Conservation (phyloP, 30 jellyfish, hydroid and myxozoan species). For the Aurelia sp. region DNA sequence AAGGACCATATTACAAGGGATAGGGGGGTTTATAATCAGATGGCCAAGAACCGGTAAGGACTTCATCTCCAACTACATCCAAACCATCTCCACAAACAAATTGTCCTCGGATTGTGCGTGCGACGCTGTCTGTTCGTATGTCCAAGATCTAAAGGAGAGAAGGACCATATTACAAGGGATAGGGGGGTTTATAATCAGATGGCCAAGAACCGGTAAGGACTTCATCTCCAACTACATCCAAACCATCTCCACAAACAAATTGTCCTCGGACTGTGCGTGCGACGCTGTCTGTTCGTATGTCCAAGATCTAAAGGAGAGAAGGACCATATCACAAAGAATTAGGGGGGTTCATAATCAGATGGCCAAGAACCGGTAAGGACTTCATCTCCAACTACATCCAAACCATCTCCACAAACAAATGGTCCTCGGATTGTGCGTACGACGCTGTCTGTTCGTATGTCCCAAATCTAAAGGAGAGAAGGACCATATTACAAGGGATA, state of each 20-base stretch:
- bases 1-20: neutral
- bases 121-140: slow-evolving; percentile 80
- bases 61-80: slow-evolving; percentile 71
- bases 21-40: slow-evolving; percentile 32
- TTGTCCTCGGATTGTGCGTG: slow-evolving; percentile 87
- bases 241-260: slow-evolving; percentile 92
- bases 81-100: slow-evolving; percentile 94
- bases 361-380: slow-evolving; percentile 96
- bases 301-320: slow-evolving; percentile 88
- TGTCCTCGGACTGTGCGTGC: slow-evolving; percentile 91
- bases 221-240: slow-evolving; percentile 76
- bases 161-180: too few species aligned
- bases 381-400: slow-evolving; percentile 76
- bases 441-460: slow-evolving; percentile 79
- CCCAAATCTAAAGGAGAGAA: slow-evolving; percentile 81
- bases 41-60: slow-evolving; percentile 95
- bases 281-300: slow-evolving; percentile 78
- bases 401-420: slow-evolving; percentile 94
- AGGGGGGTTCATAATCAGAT: too few species aligned
- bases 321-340: too few species aligned
- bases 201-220: slow-evolving; percentile 96
- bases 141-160: slow-evolving; percentile 89
- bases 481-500: neutral
- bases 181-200: too few species aligned
- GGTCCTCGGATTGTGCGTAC: slow-evolving; percentile 95